phyloP scores from a whole-genome alignment of 1,140 invertebrate genomes.

The Phenacoccus solenopsis region DNA sequence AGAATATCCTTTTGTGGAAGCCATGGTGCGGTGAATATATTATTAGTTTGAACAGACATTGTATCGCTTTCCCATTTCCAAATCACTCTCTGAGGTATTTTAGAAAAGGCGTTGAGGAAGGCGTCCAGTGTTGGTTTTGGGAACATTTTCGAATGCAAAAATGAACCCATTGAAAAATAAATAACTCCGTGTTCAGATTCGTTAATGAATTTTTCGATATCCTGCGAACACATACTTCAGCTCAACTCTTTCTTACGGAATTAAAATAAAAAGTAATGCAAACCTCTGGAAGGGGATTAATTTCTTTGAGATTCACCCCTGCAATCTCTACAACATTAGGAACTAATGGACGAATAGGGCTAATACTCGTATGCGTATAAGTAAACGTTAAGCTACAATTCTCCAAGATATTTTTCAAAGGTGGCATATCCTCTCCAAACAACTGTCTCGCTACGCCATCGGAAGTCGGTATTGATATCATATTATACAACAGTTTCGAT shows the following conservation, averaged over 20 bases:
- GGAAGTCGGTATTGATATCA: not conserved
- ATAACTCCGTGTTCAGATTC: slow-evolving; percentile 32
- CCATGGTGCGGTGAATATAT: slow-evolving; percentile 21
- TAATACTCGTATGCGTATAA: slow-evolving; percentile 28
- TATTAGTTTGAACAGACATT: not conserved
- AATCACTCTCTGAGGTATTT: slow-evolving; percentile 38
- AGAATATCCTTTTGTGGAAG: slow-evolving; percentile 23
- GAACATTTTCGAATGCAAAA: slow-evolving; percentile 26
- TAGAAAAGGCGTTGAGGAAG: slow-evolving; percentile 30
- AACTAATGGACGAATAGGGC: slow-evolving; percentile 25
- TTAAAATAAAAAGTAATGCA: not conserved
- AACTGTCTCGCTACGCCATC: not conserved
- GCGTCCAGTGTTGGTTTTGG: slow-evolving; percentile 26
- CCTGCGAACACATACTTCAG: slow-evolving; percentile 20
- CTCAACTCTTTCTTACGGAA: not conserved
- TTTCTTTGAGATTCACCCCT: slow-evolving; percentile 30
- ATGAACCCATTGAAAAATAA: slow-evolving; percentile 33
- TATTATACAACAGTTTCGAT: not conserved
- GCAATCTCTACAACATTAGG: slow-evolving; percentile 31
- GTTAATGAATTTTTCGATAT: slow-evolving; percentile 25
- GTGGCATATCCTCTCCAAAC: slow-evolving; percentile 31
- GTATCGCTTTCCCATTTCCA: slow-evolving; percentile 43
- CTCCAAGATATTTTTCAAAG: slow-evolving; percentile 33
- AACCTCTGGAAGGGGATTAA: slow-evolving; percentile 30
- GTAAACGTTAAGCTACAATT: slow-evolving; percentile 27